Evolutionary conservation across 1,140 invertebrate genomes (phyloP), one percentile per base, ranked within the genome.

Genomic region (Plectrocnemia conspersa): DNA sequence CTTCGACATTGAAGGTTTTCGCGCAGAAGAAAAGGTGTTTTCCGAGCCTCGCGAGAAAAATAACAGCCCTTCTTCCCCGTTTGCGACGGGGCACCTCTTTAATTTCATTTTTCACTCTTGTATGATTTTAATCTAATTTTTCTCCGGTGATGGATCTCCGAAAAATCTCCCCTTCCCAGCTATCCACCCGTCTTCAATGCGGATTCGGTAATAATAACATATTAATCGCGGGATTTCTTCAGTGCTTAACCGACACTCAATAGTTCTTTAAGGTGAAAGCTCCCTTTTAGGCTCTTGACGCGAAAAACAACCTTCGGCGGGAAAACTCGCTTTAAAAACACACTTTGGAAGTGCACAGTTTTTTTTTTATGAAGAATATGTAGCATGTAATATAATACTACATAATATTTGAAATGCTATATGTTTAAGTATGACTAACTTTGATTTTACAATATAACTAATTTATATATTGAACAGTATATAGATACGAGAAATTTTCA

Each of bases 81-180:
- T 9, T 46, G n/a, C n/a, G n/a, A 29, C 36, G 2, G 10, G 10
- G 36, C 23, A 56, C 58, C 59, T 56, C 54, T 56, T 59, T 61
- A 61, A 61, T 61, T 61, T 61, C 54, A 61, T 61, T 61, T 61
- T 61, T 61, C 59, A 57, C 59, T 60, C 58, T 56, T 61, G 54
- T 61, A 61, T 61, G 59, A 61, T 61, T 61, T 61, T 61, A 61
- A 61, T 61, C 59, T 61, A 61, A 61, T 61, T 61, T 61, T 56
- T 53, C 49, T 38, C 32, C 36, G 38, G 15, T 47, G 48, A 54
- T 56, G 45, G 54, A 35, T 48, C 27, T 52, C 46, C 49, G 29
- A 38, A 38, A 38, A 38, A 29, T 25, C 11, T 21, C 47, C 29
- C 23, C 11, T 19, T 49, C 24, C 50, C 25, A 19, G 10, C 44